phyloP scores from a whole-genome alignment of 2,113 vertebrate genomes.

The Pseudorectes ferrugineus region DNA sequence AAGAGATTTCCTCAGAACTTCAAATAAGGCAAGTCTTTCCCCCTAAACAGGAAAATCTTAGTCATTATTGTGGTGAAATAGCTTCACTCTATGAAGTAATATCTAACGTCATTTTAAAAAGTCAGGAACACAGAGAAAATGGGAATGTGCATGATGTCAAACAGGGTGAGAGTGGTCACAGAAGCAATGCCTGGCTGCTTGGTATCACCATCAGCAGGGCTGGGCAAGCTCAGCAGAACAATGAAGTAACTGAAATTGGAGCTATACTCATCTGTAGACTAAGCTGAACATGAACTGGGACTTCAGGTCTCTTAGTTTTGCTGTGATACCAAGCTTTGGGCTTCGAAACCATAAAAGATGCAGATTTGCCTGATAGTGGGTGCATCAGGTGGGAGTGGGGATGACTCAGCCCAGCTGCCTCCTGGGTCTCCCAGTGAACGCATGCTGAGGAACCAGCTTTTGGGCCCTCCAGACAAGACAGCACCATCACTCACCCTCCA shows the following conservation, averaged over 20 bases:
- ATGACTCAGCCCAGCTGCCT: neutral
- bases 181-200: neutral
- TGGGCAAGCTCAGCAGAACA: neutral
- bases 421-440: neutral
- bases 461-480: neutral
- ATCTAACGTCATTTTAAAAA: neutral
- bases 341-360: neutral
- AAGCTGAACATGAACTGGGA: neutral
- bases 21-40: neutral
- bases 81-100: neutral
- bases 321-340: neutral
- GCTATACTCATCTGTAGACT: neutral
- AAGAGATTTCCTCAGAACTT: neutral
- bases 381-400: neutral
- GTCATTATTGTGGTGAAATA: neutral
- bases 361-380: neutral
- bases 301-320: neutral
- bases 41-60: neutral
- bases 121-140: neutral
- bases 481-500: neutral
- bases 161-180: neutral
- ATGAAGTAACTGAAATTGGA: neutral
- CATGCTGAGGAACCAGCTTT: neutral
- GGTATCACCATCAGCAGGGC: accelerated
- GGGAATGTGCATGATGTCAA: neutral